phyloP scores from a whole-genome alignment of 2,113 vertebrate genomes.

The Sinocyclocheilus rhinocerous region DNA sequence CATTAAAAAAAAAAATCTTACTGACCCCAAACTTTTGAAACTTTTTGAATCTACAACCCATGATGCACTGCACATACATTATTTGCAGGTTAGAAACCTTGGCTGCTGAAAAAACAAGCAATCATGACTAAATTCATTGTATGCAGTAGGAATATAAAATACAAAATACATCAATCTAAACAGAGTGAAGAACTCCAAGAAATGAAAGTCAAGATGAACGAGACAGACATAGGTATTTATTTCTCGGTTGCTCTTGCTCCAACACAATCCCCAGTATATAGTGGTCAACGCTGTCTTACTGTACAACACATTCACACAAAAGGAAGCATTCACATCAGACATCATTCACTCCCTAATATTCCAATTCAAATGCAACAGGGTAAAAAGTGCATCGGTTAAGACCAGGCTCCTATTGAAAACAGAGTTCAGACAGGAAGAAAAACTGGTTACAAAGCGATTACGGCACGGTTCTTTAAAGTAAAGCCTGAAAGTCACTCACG shows the following conservation, averaged over 20 bases:
- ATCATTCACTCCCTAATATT: constrained; percentile 48
- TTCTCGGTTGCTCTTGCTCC: constrained; percentile 47
- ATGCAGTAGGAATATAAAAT: neutral
- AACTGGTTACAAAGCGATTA: constrained; percentile 76
- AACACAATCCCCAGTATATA: constrained; percentile 66
- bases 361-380: constrained; percentile 67
- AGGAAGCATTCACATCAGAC: constrained; percentile 73
- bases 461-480: constrained; percentile 68
- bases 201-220: constrained; percentile 56
- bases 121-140: neutral
- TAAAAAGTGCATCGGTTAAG: constrained; percentile 96
- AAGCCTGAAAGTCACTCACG: constrained; percentile 52
- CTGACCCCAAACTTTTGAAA: no score
- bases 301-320: constrained; percentile 84
- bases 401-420: constrained; percentile 80
- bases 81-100: neutral
- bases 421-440: constrained; percentile 75
- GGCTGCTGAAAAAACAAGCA: no score
- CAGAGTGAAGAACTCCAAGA: constrained; percentile 32
- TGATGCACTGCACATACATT: neutral
- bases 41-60: no score
- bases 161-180: neutral
- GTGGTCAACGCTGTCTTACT: constrained; percentile 80
- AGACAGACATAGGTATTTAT: constrained; percentile 50
- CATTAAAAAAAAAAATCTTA: neutral